Evolutionary conservation across 2,113 vertebrate genomes (phyloP).

Genomic region (Sciurus niger): DNA sequence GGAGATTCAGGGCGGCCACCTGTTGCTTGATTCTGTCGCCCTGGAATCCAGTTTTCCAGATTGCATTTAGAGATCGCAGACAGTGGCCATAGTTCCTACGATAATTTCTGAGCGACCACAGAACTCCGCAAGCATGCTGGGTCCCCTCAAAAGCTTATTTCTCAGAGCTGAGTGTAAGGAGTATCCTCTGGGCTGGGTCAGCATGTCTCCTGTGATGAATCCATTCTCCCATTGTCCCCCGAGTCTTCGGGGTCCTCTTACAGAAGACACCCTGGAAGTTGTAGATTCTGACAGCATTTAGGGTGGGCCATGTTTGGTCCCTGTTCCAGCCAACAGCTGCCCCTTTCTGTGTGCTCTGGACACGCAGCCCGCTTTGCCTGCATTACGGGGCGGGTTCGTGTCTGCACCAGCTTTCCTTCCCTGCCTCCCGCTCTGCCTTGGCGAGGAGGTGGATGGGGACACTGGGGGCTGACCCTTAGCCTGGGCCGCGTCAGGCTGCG

Average conservation of each 20-base stretch:
- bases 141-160: not conserved
- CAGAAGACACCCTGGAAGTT: too few species aligned
- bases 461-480: not conserved
- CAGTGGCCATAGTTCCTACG: not conserved
- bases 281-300: not conserved
- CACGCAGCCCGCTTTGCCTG: not conserved
- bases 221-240: not conserved
- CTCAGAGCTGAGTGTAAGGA: too few species aligned
- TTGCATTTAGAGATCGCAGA: not conserved
- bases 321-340: not conserved
- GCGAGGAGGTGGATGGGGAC: not conserved
- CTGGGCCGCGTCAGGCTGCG: rapidly evolving
- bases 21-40: not conserved
- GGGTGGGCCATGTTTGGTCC: not conserved
- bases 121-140: not conserved
- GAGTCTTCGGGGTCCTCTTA: not conserved
- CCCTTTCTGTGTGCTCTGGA: not conserved
- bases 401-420: not conserved
- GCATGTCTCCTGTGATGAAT: not conserved
- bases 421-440: not conserved
- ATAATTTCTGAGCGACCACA: not conserved
- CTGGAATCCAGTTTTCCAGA: not conserved
- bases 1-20: not conserved
- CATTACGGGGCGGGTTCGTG: not conserved
- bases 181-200: not conserved